Evolutionary conservation across 2,113 vertebrate genomes (phyloP).

Genomic region (Microtus oregoni): DNA sequence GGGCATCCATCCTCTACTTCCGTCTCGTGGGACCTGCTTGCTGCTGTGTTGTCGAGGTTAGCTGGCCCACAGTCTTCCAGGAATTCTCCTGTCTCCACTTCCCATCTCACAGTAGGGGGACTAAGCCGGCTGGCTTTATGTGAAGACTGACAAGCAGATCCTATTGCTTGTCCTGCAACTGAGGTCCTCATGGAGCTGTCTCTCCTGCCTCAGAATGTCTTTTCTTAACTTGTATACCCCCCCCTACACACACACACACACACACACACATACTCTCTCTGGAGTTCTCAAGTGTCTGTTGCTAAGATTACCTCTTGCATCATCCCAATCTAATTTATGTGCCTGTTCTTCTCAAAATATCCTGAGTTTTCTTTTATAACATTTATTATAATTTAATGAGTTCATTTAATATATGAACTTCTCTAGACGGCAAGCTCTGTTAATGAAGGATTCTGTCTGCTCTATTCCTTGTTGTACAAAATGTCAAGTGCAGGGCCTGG

Average conservation of each 20-base stretch:
- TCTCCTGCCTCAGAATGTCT: background rate
- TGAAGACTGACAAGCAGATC: background rate
- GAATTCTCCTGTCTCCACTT: background rate
- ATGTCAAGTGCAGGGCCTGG: background rate
- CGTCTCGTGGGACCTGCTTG: too few species aligned
- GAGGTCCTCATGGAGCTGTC: background rate
- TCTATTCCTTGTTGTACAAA: background rate
- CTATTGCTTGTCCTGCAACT: background rate
- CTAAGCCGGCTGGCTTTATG: background rate
- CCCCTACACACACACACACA: background rate
- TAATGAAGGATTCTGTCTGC: constrained; percentile 10
- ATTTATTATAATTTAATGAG: constrained; percentile 1
- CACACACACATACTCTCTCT: background rate
- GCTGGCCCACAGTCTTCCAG: background rate
- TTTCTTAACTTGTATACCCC: background rate
- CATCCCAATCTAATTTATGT: background rate
- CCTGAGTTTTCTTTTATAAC: background rate
- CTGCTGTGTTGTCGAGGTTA: background rate
- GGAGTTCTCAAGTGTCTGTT: background rate
- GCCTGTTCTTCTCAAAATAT: constrained; percentile 1
- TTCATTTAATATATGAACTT: constrained; percentile 27
- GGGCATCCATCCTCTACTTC: background rate
- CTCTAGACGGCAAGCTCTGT: background rate
- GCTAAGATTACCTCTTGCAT: background rate
- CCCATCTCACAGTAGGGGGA: background rate